Evolutionary conservation across 2,113 vertebrate genomes (phyloP).

Genomic region (Paracanthobrama guichenoti): DNA sequence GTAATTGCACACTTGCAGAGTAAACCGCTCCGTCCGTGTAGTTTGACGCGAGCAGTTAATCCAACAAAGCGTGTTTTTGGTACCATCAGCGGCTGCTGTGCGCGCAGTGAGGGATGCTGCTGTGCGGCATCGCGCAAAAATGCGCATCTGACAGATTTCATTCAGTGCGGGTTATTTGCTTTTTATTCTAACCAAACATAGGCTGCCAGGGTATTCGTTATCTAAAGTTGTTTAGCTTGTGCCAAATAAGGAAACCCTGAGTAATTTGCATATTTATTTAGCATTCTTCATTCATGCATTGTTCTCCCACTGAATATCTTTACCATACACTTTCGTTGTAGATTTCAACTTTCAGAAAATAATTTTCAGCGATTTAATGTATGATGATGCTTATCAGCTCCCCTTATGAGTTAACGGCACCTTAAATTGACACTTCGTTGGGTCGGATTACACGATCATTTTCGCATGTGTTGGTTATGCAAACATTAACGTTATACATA

Average conservation of each 20-base stretch:
- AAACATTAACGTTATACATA: background rate
- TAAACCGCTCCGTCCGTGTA: accelerated
- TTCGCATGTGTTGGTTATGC: background rate
- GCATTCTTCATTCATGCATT: background rate
- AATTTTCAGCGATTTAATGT: background rate
- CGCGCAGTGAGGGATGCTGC: conserved; percentile 19
- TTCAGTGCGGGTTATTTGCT: background rate
- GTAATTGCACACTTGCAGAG: background rate
- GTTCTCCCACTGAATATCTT: background rate
- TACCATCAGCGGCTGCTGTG: background rate
- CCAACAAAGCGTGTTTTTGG: background rate
- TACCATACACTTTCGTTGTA: too few relatives aligned
- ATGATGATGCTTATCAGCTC: background rate
- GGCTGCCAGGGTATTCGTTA: background rate
- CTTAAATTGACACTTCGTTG: background rate
- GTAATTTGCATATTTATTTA: background rate
- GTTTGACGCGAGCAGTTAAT: background rate
- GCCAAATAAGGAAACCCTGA: too few relatives aligned
- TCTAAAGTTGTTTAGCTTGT: background rate
- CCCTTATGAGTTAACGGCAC: background rate
- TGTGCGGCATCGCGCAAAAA: conserved; percentile 5
- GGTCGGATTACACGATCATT: background rate
- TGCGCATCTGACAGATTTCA: conserved; percentile 6
- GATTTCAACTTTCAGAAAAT: background rate
- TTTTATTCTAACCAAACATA: background rate